Evolutionary conservation across 1,140 invertebrate genomes (phyloP).

Genomic region (Aphaenogaster ashmeadi): DNA sequence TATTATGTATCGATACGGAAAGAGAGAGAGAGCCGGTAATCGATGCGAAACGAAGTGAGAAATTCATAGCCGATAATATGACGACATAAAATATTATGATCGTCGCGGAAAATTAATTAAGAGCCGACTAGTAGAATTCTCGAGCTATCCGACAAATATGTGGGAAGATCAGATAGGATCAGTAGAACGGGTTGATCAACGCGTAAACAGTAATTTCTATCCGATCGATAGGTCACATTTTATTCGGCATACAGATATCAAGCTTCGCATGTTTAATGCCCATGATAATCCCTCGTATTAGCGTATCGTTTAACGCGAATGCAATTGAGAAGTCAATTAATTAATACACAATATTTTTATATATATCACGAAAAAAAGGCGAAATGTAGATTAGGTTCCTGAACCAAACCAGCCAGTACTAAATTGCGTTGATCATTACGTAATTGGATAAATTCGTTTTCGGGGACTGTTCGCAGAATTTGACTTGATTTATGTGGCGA

Average conservation of each 20-base stretch:
- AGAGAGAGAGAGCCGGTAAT: neutral
- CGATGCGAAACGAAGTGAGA: constrained; percentile 11
- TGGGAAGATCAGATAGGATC: constrained; percentile 43
- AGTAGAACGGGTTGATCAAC: constrained; percentile 18
- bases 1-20: neutral
- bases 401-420: neutral
- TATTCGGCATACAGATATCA: constrained; percentile 13
- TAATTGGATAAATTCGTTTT: constrained; percentile 28
- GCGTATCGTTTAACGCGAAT: constrained; percentile 11
- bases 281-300: constrained; percentile 23
- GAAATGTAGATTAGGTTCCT: neutral
- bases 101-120: constrained; percentile 36
- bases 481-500: constrained; percentile 24
- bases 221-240: constrained; percentile 48
- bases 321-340: constrained; percentile 23
- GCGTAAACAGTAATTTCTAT: constrained; percentile 44
- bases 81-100: constrained; percentile 50
- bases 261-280: neutral
- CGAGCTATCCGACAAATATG: constrained; percentile 20
- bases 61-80: constrained; percentile 24
- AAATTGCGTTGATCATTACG: constrained; percentile 35
- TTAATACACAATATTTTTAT: constrained; percentile 27
- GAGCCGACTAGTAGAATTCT: neutral
- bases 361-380: too few relatives aligned
- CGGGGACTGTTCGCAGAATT: constrained; percentile 3